Base-by-base conservation (phyloP, 2,113 vertebrate species). In the Petaurus breviceps region DNA sequence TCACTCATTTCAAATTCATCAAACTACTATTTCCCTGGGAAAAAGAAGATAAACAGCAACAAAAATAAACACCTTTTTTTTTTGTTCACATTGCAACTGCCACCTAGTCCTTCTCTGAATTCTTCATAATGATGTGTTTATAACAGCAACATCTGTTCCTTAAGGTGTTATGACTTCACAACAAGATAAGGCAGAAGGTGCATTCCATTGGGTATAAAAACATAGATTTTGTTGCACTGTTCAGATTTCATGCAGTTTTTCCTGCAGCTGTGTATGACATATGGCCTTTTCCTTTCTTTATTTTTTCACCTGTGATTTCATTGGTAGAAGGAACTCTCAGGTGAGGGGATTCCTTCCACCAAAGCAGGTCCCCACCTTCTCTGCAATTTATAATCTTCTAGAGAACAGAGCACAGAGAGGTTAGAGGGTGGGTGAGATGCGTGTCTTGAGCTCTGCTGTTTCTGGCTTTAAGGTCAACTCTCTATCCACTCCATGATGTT, bases 1-100 rank as follows among this genome's bases (percentile, higher is more conserved):
- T 91, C 55, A 92, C 22, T 90, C n/a, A 89, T 28, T 95, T 96
- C 92, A 96, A 96, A 95, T 94, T 93, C 28, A 97, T 22, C 7
- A 16, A 96, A 91, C 14, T 93, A 93, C 49, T 51, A 0, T 94
- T 96, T 95, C 50, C 47, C 25, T 93, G 93, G 61, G n/a, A 92
- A 96, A n/a, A 47, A 31, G 11, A 50, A 90, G 22, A n/a, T 77
- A 28, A 95, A 90, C 6, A 94, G 51, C 9, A 23, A 53, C 22
- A 55, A 57, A 57, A 57, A 28, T 9, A 28, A 26, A 94, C 9
- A 93, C 94, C n/a, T 95, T 12, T 57, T 91, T 52, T 22, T 89
- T 89, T 47, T 93, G 26, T 90, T 55, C 51, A 52, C 89, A 54
- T 49, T 93, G 84, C 51, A 55, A 46, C 19, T 94, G 23, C 19